Conservation (phyloP, 2,113 vertebrate genomes). For the Calypte anna region DNA sequence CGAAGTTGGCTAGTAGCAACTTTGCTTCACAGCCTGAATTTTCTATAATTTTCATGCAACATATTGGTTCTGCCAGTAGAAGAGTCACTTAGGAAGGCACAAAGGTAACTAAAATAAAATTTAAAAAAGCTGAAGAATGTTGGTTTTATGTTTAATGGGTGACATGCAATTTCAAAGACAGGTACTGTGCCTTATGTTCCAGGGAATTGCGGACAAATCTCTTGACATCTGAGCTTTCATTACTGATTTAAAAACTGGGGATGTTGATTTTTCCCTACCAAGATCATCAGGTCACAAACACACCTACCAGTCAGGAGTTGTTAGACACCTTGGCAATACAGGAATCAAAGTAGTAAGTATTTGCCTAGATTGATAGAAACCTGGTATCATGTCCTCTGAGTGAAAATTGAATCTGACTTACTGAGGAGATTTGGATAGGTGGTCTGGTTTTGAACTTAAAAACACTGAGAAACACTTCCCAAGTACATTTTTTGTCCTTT, state of each 20-base stretch:
- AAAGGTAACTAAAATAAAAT: neutral
- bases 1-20: neutral
- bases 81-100: neutral
- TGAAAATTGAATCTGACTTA: constrained; percentile 43
- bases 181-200: neutral
- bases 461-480: constrained; percentile 42
- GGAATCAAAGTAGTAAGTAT: constrained; percentile 5
- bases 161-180: neutral
- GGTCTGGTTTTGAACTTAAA: constrained; percentile 54
- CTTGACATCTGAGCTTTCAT: neutral
- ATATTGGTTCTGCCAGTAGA: neutral
- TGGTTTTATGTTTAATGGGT: neutral
- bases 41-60: neutral
- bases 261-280: neutral
- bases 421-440: constrained; percentile 44
- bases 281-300: neutral
- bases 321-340: neutral
- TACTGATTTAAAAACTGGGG: neutral
- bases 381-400: neutral
- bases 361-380: neutral
- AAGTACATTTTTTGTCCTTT: constrained; percentile 48
- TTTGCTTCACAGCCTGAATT: neutral
- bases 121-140: accelerated
- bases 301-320: neutral
- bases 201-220: neutral